Evolutionary conservation across 2,888 invertebrate genomes (phyloP), one percentile per base, ranked within the genome.

Genomic region (Gastracanthus pulcherrimus): DNA sequence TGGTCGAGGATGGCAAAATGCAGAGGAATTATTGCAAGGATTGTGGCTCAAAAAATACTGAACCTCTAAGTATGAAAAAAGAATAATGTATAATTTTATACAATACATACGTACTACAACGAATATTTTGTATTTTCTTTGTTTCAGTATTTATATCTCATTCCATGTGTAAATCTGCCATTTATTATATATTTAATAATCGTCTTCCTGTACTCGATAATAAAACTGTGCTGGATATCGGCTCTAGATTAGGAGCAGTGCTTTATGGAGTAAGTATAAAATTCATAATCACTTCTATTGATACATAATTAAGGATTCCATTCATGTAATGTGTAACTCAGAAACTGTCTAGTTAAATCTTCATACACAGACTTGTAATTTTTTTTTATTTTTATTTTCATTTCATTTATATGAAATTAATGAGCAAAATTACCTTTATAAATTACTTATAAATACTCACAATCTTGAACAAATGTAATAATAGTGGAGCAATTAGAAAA

Each of bases 241-340:
- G 96, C 6, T 96, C 95, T 19, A 92, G 96, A 87, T 90, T 95
- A 70, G 96, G 96, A 67, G 94, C 94, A 79, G 93, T 95, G 72
- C 91, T 96, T 9, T 96, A 94, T 92, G 95, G 94, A 83, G 95
- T 95, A 92, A 92, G 93, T 74, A 72, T 23, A 13, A 6, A 7
- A 38, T 13, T 11, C 19, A 6, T 1, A 55, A 13, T 7, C 4
- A 55, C n/a, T 45, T 55, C 5, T 41, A 6, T 19, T 26, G 23
- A 26, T 11, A 23, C 19, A 7, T 19, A 55, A 55, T 4, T 3
- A 55, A 23, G 60, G 11, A 34, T 34, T 16, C 16, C 16, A 29
- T 60, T 3, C 11, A 60, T 31, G 9, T 3, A 58, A 29, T n/a
- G n/a, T n/a, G n/a, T n/a, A n/a, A n/a, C n/a, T n/a, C n/a, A n/a